phyloP scores from a whole-genome alignment of 2,113 vertebrate species.

The Halcyon senegalensis region DNA sequence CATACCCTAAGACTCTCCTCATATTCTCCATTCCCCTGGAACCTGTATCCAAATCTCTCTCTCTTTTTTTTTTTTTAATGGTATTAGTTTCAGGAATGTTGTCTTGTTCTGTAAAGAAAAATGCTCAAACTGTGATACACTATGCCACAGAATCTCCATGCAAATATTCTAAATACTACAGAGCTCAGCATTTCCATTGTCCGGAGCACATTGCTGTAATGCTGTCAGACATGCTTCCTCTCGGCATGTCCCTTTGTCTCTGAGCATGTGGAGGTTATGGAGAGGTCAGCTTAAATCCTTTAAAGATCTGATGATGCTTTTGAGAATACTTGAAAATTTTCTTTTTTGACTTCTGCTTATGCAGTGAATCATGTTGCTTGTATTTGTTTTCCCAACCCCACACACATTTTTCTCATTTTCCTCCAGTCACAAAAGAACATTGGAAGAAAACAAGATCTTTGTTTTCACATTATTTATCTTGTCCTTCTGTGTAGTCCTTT shows the following conservation, averaged over 20 bases:
- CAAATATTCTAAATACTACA: slow-evolving; percentile 26
- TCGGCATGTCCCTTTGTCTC: slow-evolving; percentile 2
- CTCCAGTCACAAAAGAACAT: background rate
- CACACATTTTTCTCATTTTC: slow-evolving; percentile 50
- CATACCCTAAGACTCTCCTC: background rate
- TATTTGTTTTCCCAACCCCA: slow-evolving; percentile 53
- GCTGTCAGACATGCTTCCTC: slow-evolving; percentile 26
- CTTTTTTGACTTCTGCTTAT: slow-evolving; percentile 36
- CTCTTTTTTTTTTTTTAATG: background rate
- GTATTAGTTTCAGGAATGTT: background rate
- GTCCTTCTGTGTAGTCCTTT: background rate
- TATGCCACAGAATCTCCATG: background rate
- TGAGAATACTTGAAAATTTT: slow-evolving; percentile 26
- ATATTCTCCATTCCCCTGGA: background rate
- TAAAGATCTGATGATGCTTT: slow-evolving; percentile 35
- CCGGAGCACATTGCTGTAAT: background rate
- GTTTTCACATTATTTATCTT: slow-evolving; percentile 42
- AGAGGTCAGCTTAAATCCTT: slow-evolving; percentile 49
- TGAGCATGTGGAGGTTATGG: background rate
- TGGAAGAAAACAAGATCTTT: slow-evolving; percentile 22
- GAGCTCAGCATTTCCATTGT: slow-evolving; percentile 41
- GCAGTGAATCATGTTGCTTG: background rate
- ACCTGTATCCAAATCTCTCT: background rate
- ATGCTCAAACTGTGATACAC: background rate
- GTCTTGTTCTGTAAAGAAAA: background rate